Conservation (phyloP, 2,888 invertebrate species). For the Glomeris marginata region DNA sequence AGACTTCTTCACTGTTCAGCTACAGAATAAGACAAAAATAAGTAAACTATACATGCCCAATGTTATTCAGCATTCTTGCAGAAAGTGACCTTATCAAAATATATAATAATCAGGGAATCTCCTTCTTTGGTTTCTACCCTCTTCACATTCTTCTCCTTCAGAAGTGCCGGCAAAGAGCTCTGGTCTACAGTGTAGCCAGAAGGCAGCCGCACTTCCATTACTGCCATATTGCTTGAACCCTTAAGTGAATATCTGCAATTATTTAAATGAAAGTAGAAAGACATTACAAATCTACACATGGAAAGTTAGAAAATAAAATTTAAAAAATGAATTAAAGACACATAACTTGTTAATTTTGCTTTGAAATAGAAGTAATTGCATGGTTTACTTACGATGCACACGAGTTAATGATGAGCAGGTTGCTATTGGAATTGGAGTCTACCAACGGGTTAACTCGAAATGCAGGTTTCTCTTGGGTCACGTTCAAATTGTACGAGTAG, state of each 20-base stretch:
- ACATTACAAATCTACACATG: too few relatives aligned
- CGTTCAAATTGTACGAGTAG: conserved; percentile 67
- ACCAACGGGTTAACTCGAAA: conserved; percentile 75
- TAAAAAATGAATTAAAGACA: too few relatives aligned
- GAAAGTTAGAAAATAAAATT: too few relatives aligned
- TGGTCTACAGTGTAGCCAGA: conserved; percentile 76
- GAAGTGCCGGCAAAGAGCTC: conserved; percentile 39
- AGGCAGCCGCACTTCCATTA: conserved; percentile 75
- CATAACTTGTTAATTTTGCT: too few relatives aligned
- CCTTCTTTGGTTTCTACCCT: conserved; percentile 52
- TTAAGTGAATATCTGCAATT: neutral
- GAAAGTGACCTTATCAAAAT: conserved; percentile 48
- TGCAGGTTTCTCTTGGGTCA: conserved; percentile 72
- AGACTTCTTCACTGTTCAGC: conserved; percentile 42
- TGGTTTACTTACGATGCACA: conserved; percentile 38
- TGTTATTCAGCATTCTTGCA: conserved; percentile 31
- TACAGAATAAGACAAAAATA: conserved; percentile 6
- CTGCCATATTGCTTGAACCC: conserved; percentile 60
- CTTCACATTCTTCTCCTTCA: conserved; percentile 32
- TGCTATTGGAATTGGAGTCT: conserved; percentile 58
- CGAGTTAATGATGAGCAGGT: conserved; percentile 62
- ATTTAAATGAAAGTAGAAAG: too few relatives aligned
- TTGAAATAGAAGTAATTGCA: too few relatives aligned
- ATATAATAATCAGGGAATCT: conserved; percentile 48
- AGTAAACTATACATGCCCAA: neutral